Evolutionary conservation across 1,140 invertebrate genomes (phyloP).

Genomic region (Nixonia krombeini): DNA sequence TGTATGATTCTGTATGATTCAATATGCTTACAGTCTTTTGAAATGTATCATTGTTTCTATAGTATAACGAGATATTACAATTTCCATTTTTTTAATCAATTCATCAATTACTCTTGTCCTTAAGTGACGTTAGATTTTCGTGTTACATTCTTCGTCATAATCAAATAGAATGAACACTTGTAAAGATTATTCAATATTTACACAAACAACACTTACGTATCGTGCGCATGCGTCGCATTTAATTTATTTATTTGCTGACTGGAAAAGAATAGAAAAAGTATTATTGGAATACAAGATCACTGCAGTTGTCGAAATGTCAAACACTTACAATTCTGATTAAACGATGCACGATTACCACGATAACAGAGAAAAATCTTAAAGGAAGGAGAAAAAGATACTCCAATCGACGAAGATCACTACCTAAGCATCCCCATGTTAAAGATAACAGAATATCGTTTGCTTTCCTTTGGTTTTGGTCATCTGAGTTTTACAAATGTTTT

Average conservation of each 20-base stretch:
- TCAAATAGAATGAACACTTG: too few relatives aligned
- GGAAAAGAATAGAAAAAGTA: neutral
- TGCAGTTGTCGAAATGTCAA: neutral
- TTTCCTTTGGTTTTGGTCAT: conserved; percentile 27
- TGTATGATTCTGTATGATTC: too few relatives aligned
- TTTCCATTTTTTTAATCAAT: neutral
- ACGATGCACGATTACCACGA: conserved; percentile 3
- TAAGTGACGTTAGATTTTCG: neutral
- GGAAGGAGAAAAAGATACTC: conserved; percentile 10
- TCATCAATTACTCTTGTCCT: neutral
- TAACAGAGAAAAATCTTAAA: conserved; percentile 21
- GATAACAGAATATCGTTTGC: conserved; percentile 24
- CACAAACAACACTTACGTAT: neutral
- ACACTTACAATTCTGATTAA: neutral
- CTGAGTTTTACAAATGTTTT: conserved; percentile 25
- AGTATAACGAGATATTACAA: neutral
- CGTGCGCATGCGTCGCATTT: neutral
- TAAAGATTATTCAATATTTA: neutral
- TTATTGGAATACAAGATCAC: neutral
- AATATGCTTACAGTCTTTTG: neutral
- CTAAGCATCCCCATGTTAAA: conserved; percentile 12
- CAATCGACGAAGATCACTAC: neutral
- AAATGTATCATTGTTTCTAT: neutral
- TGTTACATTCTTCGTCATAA: too few relatives aligned
- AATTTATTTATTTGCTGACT: neutral